A percentile compares a stretch with the other conserved stretches of the same genome.
These are phyloP conservation scores for Orgyia antiqua DNA, from an alignment of 2,888 invertebrate species.

Conservation along the genomic window DNA sequence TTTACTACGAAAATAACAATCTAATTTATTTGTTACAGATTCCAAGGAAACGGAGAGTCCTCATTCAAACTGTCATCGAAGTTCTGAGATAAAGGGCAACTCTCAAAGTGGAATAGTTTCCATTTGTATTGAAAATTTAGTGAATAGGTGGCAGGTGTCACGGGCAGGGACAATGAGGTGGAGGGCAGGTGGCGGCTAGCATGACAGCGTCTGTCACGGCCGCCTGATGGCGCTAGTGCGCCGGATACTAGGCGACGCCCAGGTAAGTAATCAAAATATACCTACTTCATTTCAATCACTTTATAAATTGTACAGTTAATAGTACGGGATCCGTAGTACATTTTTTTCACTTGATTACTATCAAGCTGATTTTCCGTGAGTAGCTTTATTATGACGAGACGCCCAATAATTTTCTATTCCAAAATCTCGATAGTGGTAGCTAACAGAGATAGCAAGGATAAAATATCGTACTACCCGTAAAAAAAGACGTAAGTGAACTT, in stretches of 20 bases:
- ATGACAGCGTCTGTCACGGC: constrained; percentile 78
- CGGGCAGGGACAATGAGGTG: constrained; percentile 49
- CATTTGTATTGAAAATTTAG: constrained; percentile 41
- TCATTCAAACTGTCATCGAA: constrained; percentile 27
- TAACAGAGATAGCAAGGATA: no score
- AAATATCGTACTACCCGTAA: no score
- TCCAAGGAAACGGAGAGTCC: constrained; percentile 22
- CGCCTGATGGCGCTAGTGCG: constrained; percentile 92
- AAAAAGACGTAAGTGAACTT: no score
- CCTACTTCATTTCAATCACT: no score
- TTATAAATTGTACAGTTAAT: no score
- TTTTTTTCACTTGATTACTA: no score
- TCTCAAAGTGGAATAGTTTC: constrained; percentile 49
- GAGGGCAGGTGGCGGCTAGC: constrained; percentile 66
- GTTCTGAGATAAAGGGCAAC: constrained; percentile 29
- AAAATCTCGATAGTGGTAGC: no score
- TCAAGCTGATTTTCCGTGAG: no score
- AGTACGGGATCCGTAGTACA: no score
- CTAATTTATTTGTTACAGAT: constrained; percentile 52
- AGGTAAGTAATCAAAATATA: constrained; percentile 73
- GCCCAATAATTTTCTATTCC: no score
- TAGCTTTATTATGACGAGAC: no score
- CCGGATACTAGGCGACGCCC: constrained; percentile 91
- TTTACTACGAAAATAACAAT: no score
- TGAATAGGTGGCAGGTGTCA: constrained; percentile 30